phyloP scores from a whole-genome alignment of 2,113 vertebrate genomes.

The Oostethus manadensis region DNA sequence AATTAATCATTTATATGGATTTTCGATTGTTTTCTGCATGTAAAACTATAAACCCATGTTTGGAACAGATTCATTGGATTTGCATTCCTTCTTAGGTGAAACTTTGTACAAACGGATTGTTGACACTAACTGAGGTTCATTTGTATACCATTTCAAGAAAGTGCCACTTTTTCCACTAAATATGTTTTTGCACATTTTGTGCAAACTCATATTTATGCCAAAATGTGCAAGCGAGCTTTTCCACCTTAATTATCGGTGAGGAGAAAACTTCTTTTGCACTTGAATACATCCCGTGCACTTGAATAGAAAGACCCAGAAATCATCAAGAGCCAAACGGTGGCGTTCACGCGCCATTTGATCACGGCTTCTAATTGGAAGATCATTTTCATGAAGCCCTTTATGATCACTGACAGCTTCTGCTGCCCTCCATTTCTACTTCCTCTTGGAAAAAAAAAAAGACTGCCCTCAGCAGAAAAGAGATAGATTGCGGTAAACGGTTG shows the following conservation, averaged over 20 bases:
- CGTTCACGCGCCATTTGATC: conserved; percentile 88
- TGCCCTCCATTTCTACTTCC: conserved; percentile 70
- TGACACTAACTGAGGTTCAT: no score
- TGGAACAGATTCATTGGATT: no score
- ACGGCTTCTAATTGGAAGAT: conserved; percentile 95
- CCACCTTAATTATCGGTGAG: conserved; percentile 93
- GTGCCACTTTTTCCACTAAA: no score
- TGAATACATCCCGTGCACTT: conserved; percentile 64
- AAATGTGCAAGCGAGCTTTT: conserved; percentile 92
- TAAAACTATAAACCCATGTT: no score
- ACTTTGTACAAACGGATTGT: no score
- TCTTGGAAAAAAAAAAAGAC: conserved; percentile 58
- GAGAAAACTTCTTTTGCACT: conserved; percentile 87
- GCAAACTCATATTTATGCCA: conserved; percentile 17
- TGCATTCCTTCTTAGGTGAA: no score
- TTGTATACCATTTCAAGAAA: no score
- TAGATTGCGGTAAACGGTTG: conserved; percentile 75
- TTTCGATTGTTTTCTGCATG: no score
- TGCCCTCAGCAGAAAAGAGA: conserved; percentile 70
- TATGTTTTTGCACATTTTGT: no score
- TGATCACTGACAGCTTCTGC: conserved; percentile 86
- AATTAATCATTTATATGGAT: no score
- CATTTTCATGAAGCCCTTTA: conserved; percentile 92
- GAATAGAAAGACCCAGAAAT: conserved; percentile 52
- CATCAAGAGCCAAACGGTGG: conserved; percentile 81